phyloP scores from a whole-genome alignment of 1,140 invertebrate genomes.

The Lamellibrachia luymesi region DNA sequence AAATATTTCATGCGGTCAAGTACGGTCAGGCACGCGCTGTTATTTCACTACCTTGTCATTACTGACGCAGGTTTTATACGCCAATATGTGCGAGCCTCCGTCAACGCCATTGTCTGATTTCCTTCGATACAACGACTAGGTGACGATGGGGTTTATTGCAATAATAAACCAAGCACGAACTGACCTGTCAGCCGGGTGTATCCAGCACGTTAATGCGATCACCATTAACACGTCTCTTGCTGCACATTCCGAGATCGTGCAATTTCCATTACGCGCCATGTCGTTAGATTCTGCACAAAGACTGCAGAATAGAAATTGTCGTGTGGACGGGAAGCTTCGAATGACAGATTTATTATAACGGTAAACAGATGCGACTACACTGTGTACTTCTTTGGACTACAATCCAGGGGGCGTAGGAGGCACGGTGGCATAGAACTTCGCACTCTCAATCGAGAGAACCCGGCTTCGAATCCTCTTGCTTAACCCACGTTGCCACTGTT shows the following conservation, averaged over 20 bases:
- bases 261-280: background rate
- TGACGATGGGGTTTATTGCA: background rate
- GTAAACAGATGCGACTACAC: too few relatives aligned
- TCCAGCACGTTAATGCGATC: background rate
- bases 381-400: too few relatives aligned
- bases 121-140: background rate
- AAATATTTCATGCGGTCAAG: background rate
- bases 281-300: background rate
- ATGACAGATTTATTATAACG: too few relatives aligned
- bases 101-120: background rate
- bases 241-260: background rate
- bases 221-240: background rate
- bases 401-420: too few relatives aligned
- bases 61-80: too few relatives aligned
- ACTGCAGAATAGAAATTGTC: background rate
- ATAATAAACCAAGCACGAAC: background rate
- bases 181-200: background rate
- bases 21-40: background rate
- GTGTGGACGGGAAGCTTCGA: background rate
- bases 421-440: too few relatives aligned
- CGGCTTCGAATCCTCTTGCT: too few relatives aligned
- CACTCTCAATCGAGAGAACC: too few relatives aligned
- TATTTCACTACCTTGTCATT: background rate
- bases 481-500: too few relatives aligned
- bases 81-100: background rate